Percentiles rank a stretch among this genome's conserved stretches.
Conservation (phyloP, 2,888 invertebrate genomes). For the Agrotis puta region DNA sequence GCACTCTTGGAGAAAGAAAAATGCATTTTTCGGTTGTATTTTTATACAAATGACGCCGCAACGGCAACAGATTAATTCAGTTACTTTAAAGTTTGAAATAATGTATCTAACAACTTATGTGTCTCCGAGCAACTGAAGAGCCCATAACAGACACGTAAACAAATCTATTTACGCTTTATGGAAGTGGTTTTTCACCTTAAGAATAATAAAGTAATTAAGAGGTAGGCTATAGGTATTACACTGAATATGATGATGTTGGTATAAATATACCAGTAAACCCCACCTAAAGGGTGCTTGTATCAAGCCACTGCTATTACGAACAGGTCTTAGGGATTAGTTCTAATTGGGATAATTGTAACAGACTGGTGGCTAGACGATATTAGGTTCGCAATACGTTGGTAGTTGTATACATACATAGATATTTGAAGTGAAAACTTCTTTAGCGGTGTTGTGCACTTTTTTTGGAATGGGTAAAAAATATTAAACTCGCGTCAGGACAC, state of each 20-base stretch:
- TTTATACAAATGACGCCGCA: conserved; percentile 7
- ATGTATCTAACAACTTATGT: too few relatives aligned
- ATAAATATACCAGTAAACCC: background rate
- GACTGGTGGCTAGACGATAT: conserved; percentile 16
- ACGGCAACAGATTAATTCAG: background rate
- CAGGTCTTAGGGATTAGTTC: background rate
- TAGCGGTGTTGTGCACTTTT: too few relatives aligned
- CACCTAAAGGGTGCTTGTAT: background rate
- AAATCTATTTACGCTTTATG: too few relatives aligned
- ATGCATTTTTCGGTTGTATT: conserved; percentile 39
- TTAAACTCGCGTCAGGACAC: too few relatives aligned
- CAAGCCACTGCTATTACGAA: background rate
- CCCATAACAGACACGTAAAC: too few relatives aligned
- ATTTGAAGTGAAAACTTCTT: too few relatives aligned
- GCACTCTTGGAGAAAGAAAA: conserved; percentile 17
- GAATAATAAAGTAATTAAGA: background rate
- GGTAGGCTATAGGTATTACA: background rate
- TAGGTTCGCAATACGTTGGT: background rate
- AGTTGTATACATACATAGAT: too few relatives aligned
- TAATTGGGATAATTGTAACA: background rate
- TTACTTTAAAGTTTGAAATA: conserved; percentile 7
- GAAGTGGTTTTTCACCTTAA: too few relatives aligned
- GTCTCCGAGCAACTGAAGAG: too few relatives aligned
- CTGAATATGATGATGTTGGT: background rate
- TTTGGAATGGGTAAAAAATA: too few relatives aligned